A percentile compares a stretch with the other conserved stretches of the same genome.
These are phyloP conservation scores for Perca fluviatilis DNA, from an alignment of 2,113 vertebrate species.

Conservation along the genomic window DNA sequence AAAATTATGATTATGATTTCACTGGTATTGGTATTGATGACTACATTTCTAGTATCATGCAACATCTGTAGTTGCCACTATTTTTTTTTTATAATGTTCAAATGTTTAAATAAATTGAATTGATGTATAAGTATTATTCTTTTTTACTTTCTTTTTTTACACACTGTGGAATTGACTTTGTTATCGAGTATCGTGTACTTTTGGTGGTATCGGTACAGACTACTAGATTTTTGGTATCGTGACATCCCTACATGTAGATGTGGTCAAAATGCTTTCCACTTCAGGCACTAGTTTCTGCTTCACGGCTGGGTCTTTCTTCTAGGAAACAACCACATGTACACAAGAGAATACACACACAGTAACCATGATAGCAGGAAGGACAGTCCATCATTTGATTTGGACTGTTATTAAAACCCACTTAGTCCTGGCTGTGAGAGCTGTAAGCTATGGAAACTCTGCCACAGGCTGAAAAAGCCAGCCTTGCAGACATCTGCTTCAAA, in stretches of 20 bases:
- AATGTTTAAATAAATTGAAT: too few relatives aligned
- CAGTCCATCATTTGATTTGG: slow-evolving; percentile 76
- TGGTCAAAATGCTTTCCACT: slow-evolving; percentile 2
- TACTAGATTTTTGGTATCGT: too few relatives aligned
- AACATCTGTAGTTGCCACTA: too few relatives aligned
- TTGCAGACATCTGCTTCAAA: slow-evolving; percentile 77
- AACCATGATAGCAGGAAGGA: slow-evolving; percentile 47
- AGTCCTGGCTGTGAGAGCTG: slow-evolving; percentile 62
- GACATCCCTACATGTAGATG: background rate
- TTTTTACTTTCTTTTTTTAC: too few relatives aligned
- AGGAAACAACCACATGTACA: slow-evolving; percentile 19
- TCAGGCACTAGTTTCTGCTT: background rate
- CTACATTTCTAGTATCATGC: too few relatives aligned
- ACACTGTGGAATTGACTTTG: too few relatives aligned
- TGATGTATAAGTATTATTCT: too few relatives aligned
- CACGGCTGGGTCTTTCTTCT: slow-evolving; percentile 10
- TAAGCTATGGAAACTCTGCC: slow-evolving; percentile 74
- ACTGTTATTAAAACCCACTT: slow-evolving; percentile 83
- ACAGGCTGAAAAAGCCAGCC: slow-evolving; percentile 59
- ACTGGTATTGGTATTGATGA: too few relatives aligned
- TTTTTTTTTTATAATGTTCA: too few relatives aligned
- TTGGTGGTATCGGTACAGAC: too few relatives aligned
- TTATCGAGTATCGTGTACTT: too few relatives aligned
- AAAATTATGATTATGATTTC: too few relatives aligned
- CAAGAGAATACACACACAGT: slow-evolving; percentile 7